Conservation (phyloP, 2,113 vertebrate genomes). For the Microtus richardsoni region DNA sequence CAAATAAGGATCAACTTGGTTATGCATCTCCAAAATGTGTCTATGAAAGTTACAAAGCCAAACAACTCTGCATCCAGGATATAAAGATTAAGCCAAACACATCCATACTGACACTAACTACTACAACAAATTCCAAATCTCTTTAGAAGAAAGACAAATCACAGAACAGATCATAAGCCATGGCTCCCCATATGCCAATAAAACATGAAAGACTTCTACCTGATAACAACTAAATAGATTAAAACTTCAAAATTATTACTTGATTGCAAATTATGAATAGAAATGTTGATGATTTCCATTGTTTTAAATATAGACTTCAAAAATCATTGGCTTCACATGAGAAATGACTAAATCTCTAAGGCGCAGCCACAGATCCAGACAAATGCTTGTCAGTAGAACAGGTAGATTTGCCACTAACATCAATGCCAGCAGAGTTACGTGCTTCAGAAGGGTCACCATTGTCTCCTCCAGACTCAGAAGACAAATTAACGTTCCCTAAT, state of each 20-base stretch:
- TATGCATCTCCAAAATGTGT: neutral
- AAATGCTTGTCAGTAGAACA: neutral
- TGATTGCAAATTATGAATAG: neutral
- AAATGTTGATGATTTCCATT: neutral
- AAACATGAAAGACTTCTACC: neutral
- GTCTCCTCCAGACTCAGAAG: slow-evolving; percentile 42
- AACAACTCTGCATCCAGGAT: neutral
- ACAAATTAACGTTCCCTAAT: slow-evolving; percentile 24
- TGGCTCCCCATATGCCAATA: neutral
- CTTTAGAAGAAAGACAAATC: neutral
- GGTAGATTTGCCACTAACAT: slow-evolving; percentile 6
- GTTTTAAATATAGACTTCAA: neutral
- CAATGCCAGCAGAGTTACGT: neutral
- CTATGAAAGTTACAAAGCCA: neutral
- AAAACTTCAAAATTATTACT: neutral
- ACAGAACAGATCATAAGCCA: neutral
- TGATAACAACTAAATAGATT: neutral
- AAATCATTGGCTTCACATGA: slow-evolving; percentile 7
- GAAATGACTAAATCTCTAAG: neutral
- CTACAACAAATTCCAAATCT: neutral
- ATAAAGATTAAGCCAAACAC: neutral
- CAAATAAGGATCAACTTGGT: neutral
- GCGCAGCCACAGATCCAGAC: neutral
- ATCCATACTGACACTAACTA: neutral
- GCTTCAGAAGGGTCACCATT: neutral